Evolutionary conservation across 2,888 invertebrate species (phyloP).

Genomic region (Ichneumoninae sp.): DNA sequence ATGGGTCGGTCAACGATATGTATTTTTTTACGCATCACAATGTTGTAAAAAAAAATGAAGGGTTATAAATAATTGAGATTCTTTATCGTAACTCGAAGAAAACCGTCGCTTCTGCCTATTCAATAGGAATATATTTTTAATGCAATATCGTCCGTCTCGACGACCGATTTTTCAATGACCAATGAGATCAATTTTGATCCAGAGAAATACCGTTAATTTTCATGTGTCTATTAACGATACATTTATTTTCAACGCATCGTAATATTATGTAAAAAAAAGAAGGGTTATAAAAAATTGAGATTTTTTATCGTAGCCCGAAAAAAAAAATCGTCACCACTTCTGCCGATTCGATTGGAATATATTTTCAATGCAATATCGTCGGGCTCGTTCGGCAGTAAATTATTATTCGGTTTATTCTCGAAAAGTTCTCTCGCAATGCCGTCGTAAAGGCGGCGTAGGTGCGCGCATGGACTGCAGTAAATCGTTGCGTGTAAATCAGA

Average conservation of each 20-base stretch:
- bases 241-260: too few relatives aligned
- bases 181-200: not conserved
- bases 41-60: not conserved
- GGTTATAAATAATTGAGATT: not conserved
- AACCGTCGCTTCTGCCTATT: not conserved
- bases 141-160: not conserved
- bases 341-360: not conserved
- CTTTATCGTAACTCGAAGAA: not conserved
- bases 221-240: not conserved
- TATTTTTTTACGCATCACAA: not conserved
- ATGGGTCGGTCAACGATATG: not conserved
- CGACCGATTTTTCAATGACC: not conserved
- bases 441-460: constrained; percentile 37
- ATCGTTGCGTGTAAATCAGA: constrained; percentile 80
- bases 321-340: not conserved
- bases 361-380: not conserved
- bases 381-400: constrained; percentile 12
- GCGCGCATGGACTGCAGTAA: constrained; percentile 70
- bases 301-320: not conserved
- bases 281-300: not conserved
- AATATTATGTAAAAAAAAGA: not conserved
- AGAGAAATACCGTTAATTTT: not conserved
- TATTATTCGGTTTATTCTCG: constrained; percentile 19
- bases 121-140: not conserved
- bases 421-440: constrained; percentile 1